These are phyloP conservation scores for Heliothis virescens DNA, from an alignment of 1,140 invertebrate species.

Conservation along the genomic window DNA sequence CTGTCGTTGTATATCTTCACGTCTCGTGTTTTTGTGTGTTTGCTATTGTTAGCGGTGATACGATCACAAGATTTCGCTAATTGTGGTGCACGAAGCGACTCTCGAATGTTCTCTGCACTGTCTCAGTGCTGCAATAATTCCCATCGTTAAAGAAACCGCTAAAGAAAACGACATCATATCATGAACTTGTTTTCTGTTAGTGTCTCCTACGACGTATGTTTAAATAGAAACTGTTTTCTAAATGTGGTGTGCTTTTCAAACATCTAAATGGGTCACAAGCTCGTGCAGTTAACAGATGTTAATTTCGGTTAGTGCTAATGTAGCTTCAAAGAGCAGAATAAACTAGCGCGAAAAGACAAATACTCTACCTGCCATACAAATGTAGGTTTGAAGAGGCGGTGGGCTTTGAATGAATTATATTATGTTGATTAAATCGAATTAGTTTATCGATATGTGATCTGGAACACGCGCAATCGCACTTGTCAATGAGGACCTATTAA, in stretches of 20 bases:
- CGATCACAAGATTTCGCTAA: conserved; percentile 63
- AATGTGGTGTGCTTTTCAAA: conserved; percentile 38
- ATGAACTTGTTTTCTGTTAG: conserved; percentile 40
- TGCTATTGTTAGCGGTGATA: conserved; percentile 56
- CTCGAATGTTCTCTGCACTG: conserved; percentile 50
- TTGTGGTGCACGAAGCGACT: conserved; percentile 52
- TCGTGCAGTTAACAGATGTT: conserved; percentile 42
- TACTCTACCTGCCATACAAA: background rate
- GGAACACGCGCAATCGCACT: conserved; percentile 23
- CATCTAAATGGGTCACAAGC: conserved; percentile 43
- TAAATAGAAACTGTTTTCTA: conserved; percentile 39
- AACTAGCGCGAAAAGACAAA: background rate
- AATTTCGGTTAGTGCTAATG: conserved; percentile 34
- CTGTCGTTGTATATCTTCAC: conserved; percentile 39
- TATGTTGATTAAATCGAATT: conserved; percentile 14
- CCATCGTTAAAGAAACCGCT: conserved; percentile 54
- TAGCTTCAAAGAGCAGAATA: conserved; percentile 25
- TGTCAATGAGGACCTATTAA: conserved; percentile 32
- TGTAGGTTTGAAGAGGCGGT: conserved; percentile 8
- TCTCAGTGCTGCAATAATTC: conserved; percentile 57
- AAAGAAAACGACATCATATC: conserved; percentile 36
- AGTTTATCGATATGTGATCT: conserved; percentile 25
- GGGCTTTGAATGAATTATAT: conserved; percentile 4
- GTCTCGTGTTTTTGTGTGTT: conserved; percentile 51
- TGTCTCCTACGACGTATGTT: conserved; percentile 16